A percentile compares a stretch with the other conserved stretches of the same genome.
These are phyloP conservation scores for Melitaea cinxia DNA, from an alignment of 1,140 invertebrate species.

Conservation along the genomic window DNA sequence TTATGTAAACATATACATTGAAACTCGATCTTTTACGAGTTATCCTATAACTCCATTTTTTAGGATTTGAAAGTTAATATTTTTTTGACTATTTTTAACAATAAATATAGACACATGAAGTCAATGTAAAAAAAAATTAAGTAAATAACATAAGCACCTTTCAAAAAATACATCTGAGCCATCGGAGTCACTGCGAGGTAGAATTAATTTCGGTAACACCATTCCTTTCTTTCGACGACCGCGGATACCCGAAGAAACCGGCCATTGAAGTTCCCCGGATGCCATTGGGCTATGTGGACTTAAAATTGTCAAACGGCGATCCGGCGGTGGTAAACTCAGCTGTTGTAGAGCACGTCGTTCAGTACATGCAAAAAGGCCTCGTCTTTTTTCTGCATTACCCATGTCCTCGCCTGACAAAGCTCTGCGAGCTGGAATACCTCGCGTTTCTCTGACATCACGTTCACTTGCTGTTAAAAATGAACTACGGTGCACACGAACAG, in stretches of 20 bases:
- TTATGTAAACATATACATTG: background rate
- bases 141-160: conserved; percentile 60
- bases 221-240: conserved; percentile 87
- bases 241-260: conserved; percentile 84
- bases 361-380: conserved; percentile 85
- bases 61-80: no score
- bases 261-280: conserved; percentile 83
- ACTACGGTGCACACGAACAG: conserved; percentile 72
- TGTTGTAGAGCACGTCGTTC: conserved; percentile 85
- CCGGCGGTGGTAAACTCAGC: conserved; percentile 86
- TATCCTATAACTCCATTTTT: no score
- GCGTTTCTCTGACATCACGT: conserved; percentile 83
- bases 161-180: conserved; percentile 83
- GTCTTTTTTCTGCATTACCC: conserved; percentile 83
- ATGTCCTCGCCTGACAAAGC: conserved; percentile 84
- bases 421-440: conserved; percentile 83
- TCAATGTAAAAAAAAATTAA: background rate
- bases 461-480: conserved; percentile 85
- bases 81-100: no score
- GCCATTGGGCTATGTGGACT: conserved; percentile 87
- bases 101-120: no score
- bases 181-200: conserved; percentile 87
- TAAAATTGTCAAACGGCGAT: conserved; percentile 86
- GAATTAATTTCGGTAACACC: conserved; percentile 88
- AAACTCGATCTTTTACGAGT: no score